Conservation (phyloP, 2,797 vertebrate genomes). For the Ibycter americanus region DNA sequence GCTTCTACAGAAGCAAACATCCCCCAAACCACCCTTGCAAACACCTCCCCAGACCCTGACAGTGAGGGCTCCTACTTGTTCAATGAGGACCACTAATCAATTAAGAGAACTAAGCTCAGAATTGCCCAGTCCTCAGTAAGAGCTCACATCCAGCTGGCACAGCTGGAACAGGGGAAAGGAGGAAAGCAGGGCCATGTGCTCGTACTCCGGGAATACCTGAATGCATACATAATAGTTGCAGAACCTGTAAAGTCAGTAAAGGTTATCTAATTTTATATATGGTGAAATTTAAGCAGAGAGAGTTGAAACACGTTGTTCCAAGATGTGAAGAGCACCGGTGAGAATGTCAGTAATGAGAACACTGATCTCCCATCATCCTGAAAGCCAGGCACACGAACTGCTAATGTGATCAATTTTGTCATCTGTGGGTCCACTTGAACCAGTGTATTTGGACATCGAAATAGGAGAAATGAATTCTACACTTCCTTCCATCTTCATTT, state of each 20-base stretch:
- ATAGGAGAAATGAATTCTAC: neutral
- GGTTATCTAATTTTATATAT: slow-evolving; percentile 2
- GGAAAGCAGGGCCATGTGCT: neutral
- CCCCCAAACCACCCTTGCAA: neutral
- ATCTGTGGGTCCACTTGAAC: neutral
- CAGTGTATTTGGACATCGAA: neutral
- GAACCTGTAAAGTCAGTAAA: slow-evolving; percentile 27
- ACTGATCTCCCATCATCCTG: neutral
- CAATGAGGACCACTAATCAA: neutral
- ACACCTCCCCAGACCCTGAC: neutral
- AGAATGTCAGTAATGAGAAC: neutral
- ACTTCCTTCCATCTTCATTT: neutral
- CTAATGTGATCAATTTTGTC: neutral
- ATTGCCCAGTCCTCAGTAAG: neutral
- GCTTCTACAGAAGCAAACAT: neutral
- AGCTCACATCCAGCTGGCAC: neutral
- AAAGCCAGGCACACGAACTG: neutral
- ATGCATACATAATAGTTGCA: neutral
- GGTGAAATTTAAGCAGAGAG: neutral
- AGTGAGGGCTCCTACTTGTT: neutral
- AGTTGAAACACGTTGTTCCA: neutral
- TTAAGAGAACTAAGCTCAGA: neutral
- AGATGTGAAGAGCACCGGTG: neutral
- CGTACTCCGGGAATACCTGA: neutral
- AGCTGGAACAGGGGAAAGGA: neutral